A percentile compares a stretch with the other conserved stretches of the same genome.
These are phyloP conservation scores for Silurus asotus DNA, from an alignment of 2,113 vertebrate genomes.

Conservation along the genomic window DNA sequence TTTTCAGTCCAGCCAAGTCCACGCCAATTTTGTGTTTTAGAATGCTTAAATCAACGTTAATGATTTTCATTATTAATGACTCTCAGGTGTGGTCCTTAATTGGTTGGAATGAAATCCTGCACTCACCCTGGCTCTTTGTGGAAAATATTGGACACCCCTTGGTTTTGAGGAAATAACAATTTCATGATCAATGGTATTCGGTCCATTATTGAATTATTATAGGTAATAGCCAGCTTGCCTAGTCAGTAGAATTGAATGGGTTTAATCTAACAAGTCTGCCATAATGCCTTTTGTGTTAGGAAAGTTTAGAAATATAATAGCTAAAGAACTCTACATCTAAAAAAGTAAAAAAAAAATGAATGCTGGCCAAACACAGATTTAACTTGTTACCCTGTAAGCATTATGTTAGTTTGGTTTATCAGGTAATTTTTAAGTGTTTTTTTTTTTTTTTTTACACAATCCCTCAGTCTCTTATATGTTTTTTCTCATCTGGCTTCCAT, in stretches of 20 bases:
- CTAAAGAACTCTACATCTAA: neutral
- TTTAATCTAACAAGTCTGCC: neutral
- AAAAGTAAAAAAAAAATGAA: neutral
- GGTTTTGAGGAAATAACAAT: neutral
- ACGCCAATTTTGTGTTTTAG: too few relatives aligned
- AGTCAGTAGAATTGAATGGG: neutral
- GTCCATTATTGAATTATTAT: neutral
- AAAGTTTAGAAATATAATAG: neutral
- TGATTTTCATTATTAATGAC: too few relatives aligned
- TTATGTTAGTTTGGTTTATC: neutral
- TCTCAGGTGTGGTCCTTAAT: too few relatives aligned
- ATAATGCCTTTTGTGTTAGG: neutral
- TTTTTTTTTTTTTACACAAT: neutral
- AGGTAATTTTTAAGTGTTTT: neutral
- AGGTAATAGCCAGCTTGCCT: neutral
- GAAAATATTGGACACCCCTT: too few relatives aligned
- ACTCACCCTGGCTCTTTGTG: too few relatives aligned
- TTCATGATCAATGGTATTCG: neutral
- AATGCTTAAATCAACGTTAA: too few relatives aligned
- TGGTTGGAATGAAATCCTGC: too few relatives aligned
- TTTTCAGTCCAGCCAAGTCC: too few relatives aligned
- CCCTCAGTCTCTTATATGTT: neutral
- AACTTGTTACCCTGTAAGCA: neutral
- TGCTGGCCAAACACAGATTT: neutral
- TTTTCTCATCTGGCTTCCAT: neutral